Conservation (phyloP, 2,888 invertebrate species). For the Myathropa florea region DNA sequence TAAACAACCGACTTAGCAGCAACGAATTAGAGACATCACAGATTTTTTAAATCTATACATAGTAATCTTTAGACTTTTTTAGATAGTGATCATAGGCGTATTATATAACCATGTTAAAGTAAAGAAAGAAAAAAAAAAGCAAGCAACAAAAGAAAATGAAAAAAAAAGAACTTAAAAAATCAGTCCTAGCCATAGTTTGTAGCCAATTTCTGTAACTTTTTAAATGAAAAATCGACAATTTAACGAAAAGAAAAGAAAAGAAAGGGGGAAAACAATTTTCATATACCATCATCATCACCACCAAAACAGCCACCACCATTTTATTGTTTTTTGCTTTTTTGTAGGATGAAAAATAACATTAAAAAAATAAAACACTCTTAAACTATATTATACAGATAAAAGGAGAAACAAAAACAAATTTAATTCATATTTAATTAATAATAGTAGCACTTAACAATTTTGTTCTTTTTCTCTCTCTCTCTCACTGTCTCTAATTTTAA, state of each 20-base stretch:
- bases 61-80: constrained; percentile 59
- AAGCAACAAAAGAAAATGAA: not conserved
- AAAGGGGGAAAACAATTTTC: constrained; percentile 3
- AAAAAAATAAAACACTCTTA: constrained; percentile 36
- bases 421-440: constrained; percentile 51
- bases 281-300: constrained; percentile 65
- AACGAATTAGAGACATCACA: constrained; percentile 72
- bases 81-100: constrained; percentile 61
- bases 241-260: not conserved
- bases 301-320: not conserved
- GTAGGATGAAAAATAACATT: constrained; percentile 34
- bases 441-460: constrained; percentile 54
- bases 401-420: constrained; percentile 21
- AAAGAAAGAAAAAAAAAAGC: too few relatives aligned
- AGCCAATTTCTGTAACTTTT: constrained; percentile 55
- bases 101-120: constrained; percentile 61
- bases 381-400: constrained; percentile 40
- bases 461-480: constrained; percentile 66
- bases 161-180: constrained; percentile 40
- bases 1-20: constrained; percentile 68
- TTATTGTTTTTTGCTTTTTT: constrained; percentile 39
- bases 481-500: constrained; percentile 18
- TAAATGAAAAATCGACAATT: constrained; percentile 30
- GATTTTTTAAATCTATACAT: constrained; percentile 55
- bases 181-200: constrained; percentile 67